phyloP scores from a whole-genome alignment of 2,797 vertebrate species.

The Rhinoraja longicauda region DNA sequence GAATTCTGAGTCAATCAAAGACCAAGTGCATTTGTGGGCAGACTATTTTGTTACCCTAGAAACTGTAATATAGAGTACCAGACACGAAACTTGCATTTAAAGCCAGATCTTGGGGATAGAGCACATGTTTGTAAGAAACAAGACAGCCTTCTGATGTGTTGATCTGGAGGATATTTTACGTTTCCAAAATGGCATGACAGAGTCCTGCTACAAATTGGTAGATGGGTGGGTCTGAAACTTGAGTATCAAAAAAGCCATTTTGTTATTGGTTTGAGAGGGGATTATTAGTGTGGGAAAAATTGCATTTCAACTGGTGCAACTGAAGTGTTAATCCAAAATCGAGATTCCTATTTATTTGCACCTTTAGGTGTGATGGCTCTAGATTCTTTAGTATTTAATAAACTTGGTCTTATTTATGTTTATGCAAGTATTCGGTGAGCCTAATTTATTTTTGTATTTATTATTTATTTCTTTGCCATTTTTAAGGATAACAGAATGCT shows the following conservation, averaged over 20 bases:
- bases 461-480: conserved; percentile 20
- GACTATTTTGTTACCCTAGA: neutral
- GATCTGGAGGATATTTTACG: neutral
- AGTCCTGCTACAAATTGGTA: neutral
- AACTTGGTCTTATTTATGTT: conserved; percentile 27
- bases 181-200: too few species aligned
- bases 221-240: neutral
- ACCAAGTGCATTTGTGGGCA: neutral
- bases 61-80: neutral
- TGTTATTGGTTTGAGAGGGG: too few species aligned
- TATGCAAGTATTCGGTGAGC: neutral
- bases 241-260: too few species aligned
- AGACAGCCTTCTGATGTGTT: neutral
- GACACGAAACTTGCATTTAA: neutral
- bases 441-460: conserved; percentile 37
- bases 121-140: neutral
- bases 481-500: neutral
- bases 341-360: neutral
- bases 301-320: neutral
- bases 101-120: neutral
- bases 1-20: neutral
- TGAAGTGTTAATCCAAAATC: neutral
- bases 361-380: neutral
- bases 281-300: neutral
- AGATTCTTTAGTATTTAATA: conserved; percentile 16